phyloP scores from a whole-genome alignment of 2,113 vertebrate species.

The Etheostoma spectabile region DNA sequence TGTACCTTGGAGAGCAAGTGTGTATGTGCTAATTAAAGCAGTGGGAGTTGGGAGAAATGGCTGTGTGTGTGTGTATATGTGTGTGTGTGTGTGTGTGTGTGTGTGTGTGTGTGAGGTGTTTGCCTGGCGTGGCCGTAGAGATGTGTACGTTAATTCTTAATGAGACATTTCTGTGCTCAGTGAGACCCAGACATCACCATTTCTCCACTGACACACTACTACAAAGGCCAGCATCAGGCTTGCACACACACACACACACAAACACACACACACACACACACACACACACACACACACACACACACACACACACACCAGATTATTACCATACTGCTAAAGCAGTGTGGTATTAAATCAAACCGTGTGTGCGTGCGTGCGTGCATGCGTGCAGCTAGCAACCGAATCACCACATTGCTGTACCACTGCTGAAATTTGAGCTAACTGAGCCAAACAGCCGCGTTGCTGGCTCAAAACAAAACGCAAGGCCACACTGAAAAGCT shows the following conservation, averaged over 20 bases:
- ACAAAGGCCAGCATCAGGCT: slow-evolving; percentile 78
- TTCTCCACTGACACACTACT: slow-evolving; percentile 75
- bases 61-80: slow-evolving; percentile 41
- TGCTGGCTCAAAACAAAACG: slow-evolving; percentile 39
- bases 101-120: slow-evolving; percentile 67
- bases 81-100: slow-evolving; percentile 46
- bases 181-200: slow-evolving; percentile 82
- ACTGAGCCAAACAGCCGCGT: slow-evolving; percentile 57
- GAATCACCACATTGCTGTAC: slow-evolving; percentile 35
- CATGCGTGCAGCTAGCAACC: slow-evolving; percentile 22
- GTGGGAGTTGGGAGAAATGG: slow-evolving; percentile 75
- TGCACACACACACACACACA: slow-evolving; percentile 6
- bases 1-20: slow-evolving; percentile 68
- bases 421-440: slow-evolving; percentile 59
- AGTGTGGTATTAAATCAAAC: slow-evolving; percentile 76
- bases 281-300: slow-evolving; percentile 17
- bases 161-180: slow-evolving; percentile 86
- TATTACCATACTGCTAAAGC: slow-evolving; percentile 80
- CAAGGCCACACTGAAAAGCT: slow-evolving; percentile 4
- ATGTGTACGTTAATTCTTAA: slow-evolving; percentile 89
- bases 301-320: slow-evolving; percentile 46
- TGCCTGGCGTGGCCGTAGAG: slow-evolving; percentile 81
- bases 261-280: slow-evolving; percentile 22
- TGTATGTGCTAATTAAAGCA: slow-evolving; percentile 82
- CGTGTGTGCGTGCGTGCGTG: slow-evolving; percentile 31